Percentiles rank a stretch among this genome's conserved stretches.
Conservation (phyloP, 1,140 invertebrate genomes). For the Arctopsyche grandis region DNA sequence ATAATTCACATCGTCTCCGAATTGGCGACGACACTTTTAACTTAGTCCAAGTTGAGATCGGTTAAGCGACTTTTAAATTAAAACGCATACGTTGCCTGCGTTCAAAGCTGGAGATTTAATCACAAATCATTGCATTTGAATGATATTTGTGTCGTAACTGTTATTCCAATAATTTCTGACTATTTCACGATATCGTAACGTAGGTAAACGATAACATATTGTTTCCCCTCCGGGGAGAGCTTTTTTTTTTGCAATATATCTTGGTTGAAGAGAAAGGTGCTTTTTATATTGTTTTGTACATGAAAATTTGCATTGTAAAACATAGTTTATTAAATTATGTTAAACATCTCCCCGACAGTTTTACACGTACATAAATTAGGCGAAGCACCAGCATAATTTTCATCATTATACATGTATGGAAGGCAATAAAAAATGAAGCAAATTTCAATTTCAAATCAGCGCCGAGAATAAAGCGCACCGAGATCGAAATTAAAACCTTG, state of each 20-base stretch:
- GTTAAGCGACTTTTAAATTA: not conserved
- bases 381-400: not conserved
- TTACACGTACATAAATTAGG: not conserved
- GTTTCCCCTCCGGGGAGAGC: not conserved
- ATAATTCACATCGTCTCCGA: not conserved
- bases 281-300: not conserved
- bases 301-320: not conserved
- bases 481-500: slow-evolving; percentile 12
- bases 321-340: slow-evolving; percentile 9
- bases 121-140: slow-evolving; percentile 18
- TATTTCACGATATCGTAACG: slow-evolving; percentile 24
- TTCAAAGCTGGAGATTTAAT: not conserved
- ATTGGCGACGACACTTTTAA: not conserved
- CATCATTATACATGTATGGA: not conserved
- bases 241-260: slow-evolving; percentile 22
- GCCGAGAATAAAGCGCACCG: not conserved
- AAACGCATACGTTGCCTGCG: no score
- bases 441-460: slow-evolving; percentile 28
- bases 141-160: slow-evolving; percentile 15
- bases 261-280: not conserved
- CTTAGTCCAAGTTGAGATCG: not conserved
- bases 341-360: slow-evolving; percentile 14
- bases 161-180: slow-evolving; percentile 19
- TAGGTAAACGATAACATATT: not conserved
- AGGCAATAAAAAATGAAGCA: not conserved